phyloP scores from a whole-genome alignment of 2,888 invertebrate species.

The Seira sanloemensis region DNA sequence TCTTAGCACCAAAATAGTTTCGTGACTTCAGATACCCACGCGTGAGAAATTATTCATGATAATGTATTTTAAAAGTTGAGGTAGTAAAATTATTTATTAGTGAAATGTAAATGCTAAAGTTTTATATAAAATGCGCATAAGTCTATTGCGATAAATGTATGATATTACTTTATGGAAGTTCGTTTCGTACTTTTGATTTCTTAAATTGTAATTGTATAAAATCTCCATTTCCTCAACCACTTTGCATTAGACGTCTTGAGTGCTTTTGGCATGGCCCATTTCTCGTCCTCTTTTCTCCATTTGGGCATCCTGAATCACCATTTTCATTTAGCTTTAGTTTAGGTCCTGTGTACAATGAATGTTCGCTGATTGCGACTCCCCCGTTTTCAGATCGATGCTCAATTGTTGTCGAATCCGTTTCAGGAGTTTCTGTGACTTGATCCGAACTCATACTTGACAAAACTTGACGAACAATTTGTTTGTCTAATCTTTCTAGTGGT shows the following conservation, averaged over 20 bases:
- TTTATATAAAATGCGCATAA: background rate
- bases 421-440: background rate
- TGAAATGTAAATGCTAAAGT: background rate
- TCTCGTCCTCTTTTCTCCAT: slow-evolving; percentile 37
- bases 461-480: too few relatives aligned
- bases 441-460: too few relatives aligned
- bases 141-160: background rate
- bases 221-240: background rate
- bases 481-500: too few relatives aligned
- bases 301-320: slow-evolving; percentile 15
- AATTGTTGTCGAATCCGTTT: background rate
- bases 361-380: slow-evolving; percentile 12
- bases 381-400: background rate
- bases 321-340: background rate
- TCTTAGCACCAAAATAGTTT: too few relatives aligned
- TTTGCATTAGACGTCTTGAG: slow-evolving; percentile 25
- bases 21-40: too few relatives aligned
- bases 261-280: slow-evolving; percentile 54
- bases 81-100: background rate
- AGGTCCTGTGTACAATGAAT: slow-evolving; percentile 40
- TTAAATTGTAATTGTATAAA: too few relatives aligned
- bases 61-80: too few relatives aligned
- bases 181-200: too few relatives aligned
- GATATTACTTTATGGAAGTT: too few relatives aligned
- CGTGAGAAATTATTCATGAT: too few relatives aligned